Conservation (phyloP, 2,888 invertebrate genomes). For the Chirona hameri region DNA sequence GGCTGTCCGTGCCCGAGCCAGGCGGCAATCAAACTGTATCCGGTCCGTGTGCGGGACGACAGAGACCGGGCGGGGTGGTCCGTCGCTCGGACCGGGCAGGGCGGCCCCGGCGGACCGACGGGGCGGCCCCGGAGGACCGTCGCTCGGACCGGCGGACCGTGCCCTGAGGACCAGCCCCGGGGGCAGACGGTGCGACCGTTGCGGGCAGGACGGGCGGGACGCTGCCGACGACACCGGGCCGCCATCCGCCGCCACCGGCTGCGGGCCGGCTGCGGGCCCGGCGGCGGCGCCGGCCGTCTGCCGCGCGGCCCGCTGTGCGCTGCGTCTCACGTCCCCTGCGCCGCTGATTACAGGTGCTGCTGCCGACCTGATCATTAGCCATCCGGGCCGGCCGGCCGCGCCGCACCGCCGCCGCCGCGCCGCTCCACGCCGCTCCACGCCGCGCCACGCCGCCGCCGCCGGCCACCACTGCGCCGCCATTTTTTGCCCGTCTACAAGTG, state of each 20-base stretch:
- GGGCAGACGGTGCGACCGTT: not conserved
- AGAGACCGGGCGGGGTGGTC: too few species aligned
- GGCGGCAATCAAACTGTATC: too few species aligned
- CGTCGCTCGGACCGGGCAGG: too few species aligned
- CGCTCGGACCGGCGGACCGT: too few species aligned
- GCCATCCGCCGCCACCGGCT: not conserved
- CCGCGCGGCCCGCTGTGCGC: not conserved
- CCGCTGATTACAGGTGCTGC: slow-evolving; percentile 12
- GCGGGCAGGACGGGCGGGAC: not conserved
- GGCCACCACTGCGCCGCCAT: not conserved
- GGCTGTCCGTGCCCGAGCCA: too few species aligned
- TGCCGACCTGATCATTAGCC: slow-evolving; percentile 8
- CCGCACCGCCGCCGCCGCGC: not conserved
- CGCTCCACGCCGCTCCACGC: not conserved
- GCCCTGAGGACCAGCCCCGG: not conserved
- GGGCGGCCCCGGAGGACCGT: not conserved
- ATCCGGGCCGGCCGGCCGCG: not conserved
- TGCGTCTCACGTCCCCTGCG: not conserved
- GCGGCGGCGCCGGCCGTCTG: slow-evolving; percentile 8
- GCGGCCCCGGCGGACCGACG: too few species aligned
- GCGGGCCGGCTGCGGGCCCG: not conserved
- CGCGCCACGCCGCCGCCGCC: slow-evolving; percentile 5
- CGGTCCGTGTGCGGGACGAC: too few species aligned
- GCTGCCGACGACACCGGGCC: not conserved
- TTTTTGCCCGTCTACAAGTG: slow-evolving; percentile 6